phyloP scores from a whole-genome alignment of 2,113 vertebrate species.

The Chionis minor region DNA sequence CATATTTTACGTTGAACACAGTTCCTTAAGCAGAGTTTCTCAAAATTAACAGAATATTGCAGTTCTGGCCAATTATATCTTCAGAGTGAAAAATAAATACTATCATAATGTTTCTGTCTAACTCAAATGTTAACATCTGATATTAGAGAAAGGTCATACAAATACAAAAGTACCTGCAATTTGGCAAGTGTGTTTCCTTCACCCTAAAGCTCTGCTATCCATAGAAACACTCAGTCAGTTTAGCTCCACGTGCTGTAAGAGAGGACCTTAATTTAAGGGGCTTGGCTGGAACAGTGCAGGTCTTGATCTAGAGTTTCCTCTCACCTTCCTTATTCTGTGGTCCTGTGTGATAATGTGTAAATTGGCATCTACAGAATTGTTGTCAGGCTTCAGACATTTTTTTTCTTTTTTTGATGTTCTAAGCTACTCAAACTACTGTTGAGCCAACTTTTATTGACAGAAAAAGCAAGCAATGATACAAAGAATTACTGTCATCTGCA shows the following conservation, averaged over 20 bases:
- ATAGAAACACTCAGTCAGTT: background rate
- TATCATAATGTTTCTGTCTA: background rate
- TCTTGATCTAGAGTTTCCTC: background rate
- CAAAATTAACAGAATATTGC: background rate
- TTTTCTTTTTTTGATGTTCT: background rate
- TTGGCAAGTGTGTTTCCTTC: background rate
- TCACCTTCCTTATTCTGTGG: background rate
- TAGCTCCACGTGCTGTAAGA: background rate
- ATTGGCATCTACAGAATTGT: background rate
- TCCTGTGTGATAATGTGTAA: background rate
- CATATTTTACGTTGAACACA: background rate
- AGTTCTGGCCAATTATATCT: background rate
- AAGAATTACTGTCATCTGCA: background rate
- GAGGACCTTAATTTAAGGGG: background rate
- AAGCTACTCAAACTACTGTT: background rate
- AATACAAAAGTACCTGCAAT: background rate
- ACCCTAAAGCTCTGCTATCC: background rate
- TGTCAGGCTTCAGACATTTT: background rate
- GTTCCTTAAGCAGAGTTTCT: background rate
- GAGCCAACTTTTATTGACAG: background rate
- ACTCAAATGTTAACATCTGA: background rate
- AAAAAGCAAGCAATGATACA: background rate
- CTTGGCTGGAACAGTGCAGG: background rate
- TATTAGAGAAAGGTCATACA: background rate
- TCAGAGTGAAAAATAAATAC: background rate